Conservation (phyloP, 2,888 invertebrate species). For the Heterodera filipjevi region DNA sequence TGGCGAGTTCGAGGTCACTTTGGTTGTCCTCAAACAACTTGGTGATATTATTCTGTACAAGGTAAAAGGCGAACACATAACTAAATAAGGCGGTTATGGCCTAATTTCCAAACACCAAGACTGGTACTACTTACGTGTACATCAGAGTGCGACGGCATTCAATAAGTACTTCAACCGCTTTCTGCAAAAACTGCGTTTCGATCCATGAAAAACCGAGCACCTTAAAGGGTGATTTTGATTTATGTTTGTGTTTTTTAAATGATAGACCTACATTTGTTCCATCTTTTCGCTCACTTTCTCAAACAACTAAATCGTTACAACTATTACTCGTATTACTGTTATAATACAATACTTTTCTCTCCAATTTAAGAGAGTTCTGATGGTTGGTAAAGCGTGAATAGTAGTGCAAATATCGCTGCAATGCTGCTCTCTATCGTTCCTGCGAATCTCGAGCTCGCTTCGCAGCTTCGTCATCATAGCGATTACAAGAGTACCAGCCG, state of each 20-base stretch:
- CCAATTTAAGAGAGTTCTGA: conserved; percentile 96
- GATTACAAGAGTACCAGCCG: conserved; percentile 85
- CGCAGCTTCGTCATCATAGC: conserved; percentile 89
- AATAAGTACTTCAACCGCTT: conserved; percentile 74
- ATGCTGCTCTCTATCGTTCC: conserved; percentile 70
- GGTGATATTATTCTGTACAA: conserved; percentile 95
- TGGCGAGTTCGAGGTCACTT: conserved; percentile 78
- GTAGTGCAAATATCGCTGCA: conserved; percentile 94
- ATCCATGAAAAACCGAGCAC: conserved; percentile 82
- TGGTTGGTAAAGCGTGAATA: conserved; percentile 99
- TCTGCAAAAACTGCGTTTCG: conserved; percentile 97
- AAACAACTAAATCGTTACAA: conserved; percentile 73
- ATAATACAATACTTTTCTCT: conserved; percentile 77
- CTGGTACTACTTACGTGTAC: conserved; percentile 65
- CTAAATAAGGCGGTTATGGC: conserved; percentile 85
- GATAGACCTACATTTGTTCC: conserved; percentile 89
- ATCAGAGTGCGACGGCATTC: conserved; percentile 91
- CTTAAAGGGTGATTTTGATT: not conserved
- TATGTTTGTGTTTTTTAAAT: not conserved
- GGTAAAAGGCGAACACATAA: conserved; percentile 97
- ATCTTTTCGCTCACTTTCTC: conserved; percentile 94
- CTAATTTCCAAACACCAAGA: too few species aligned
- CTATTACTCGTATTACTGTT: not conserved
- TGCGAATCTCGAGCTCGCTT: conserved; percentile 95
- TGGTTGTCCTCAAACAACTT: conserved; percentile 78